These are phyloP conservation scores for Diplazon laetatorius DNA, from an alignment of 2,888 invertebrate species.

Conservation along the genomic window DNA sequence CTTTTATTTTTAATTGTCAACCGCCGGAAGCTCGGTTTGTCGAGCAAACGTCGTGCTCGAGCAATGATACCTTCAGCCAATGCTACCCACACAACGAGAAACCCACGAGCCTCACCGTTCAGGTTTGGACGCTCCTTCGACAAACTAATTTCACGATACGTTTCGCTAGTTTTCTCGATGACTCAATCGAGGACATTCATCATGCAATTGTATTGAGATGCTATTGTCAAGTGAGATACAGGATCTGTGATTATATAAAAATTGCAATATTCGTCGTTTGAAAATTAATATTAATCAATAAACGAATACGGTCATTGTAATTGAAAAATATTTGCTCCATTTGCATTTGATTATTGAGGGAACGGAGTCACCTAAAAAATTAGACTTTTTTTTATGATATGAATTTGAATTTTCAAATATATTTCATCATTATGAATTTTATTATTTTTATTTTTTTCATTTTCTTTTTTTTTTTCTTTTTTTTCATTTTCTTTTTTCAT, in stretches of 20 bases:
- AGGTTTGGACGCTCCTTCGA: constrained; percentile 56
- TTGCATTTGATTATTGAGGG: neutral
- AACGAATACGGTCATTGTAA: neutral
- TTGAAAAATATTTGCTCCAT: neutral
- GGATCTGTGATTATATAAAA: no score
- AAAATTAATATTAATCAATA: neutral
- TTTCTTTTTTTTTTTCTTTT: no score
- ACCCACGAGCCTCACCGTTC: constrained; percentile 30
- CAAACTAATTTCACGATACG: constrained; percentile 64
- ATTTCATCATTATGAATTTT: no score
- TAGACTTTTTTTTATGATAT: no score
- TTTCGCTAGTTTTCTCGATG: constrained; percentile 63
- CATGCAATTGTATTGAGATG: constrained; percentile 42
- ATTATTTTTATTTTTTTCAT: no score
- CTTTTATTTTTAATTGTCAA: constrained; percentile 65
- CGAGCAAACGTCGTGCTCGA: constrained; percentile 66
- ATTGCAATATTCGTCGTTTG: neutral
- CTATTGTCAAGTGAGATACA: constrained; percentile 16
- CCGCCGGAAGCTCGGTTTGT: constrained; percentile 66
- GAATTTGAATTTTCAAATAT: no score
- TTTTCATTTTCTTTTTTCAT: no score
- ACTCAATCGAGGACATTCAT: constrained; percentile 44
- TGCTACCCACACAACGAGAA: constrained; percentile 43
- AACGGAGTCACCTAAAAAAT: no score
- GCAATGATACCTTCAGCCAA: constrained; percentile 54